phyloP scores from a whole-genome alignment of 2,888 invertebrate species.

The Acanthococcus lagerstroemiae region DNA sequence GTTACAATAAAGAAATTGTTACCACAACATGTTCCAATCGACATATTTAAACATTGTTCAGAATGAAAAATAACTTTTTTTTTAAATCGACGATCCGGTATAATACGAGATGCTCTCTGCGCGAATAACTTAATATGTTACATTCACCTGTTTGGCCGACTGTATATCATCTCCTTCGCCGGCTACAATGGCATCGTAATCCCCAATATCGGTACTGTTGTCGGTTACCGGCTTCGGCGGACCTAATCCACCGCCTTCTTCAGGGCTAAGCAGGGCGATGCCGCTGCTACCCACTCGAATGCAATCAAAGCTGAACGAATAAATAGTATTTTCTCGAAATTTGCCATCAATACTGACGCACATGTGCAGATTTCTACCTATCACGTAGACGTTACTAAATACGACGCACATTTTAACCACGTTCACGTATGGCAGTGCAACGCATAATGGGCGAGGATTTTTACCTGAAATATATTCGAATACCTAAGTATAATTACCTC shows the following conservation, averaged over 20 bases:
- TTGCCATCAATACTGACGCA: conserved; percentile 64
- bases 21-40: too few relatives aligned
- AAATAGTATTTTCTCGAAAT: conserved; percentile 50
- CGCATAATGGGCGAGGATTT: conserved; percentile 68
- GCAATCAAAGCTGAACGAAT: conserved; percentile 49
- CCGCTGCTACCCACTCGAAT: conserved; percentile 65
- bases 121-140: too few relatives aligned
- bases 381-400: conserved; percentile 71
- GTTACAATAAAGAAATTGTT: too few relatives aligned
- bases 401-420: conserved; percentile 61
- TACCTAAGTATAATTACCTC: too few relatives aligned
- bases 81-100: too few relatives aligned
- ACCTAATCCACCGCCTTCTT: conserved; percentile 61
- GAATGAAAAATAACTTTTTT: too few relatives aligned
- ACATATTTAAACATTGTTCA: too few relatives aligned
- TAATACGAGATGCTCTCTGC: too few relatives aligned
- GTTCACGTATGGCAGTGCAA: conserved; percentile 56
- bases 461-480: conserved; percentile 56
- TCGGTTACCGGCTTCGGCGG: conserved; percentile 42
- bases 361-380: conserved; percentile 70
- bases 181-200: conserved; percentile 31
- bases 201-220: conserved; percentile 11
- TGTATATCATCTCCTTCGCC: conserved; percentile 31
- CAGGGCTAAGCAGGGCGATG: conserved; percentile 61
- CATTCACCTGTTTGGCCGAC: too few relatives aligned